Base-by-base conservation (phyloP, 1,140 invertebrate species). In the Heliconius nattereri region DNA sequence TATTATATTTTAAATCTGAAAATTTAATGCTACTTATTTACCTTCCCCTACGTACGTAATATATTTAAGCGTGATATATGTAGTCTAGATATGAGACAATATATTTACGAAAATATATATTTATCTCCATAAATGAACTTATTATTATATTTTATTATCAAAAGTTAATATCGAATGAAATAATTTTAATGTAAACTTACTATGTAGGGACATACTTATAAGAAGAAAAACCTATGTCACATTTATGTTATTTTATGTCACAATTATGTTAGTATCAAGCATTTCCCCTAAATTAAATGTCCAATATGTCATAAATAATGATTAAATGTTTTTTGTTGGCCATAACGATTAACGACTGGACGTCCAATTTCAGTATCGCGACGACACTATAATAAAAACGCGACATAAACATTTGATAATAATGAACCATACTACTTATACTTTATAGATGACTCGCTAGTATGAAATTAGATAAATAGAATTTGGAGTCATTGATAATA, bases 291-390 rank as follows among this genome's bases (percentile, higher is more conserved):
- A 83, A 85, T 87, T 80, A 85, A 86, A 85, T 84, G 82, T 81
- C 83, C 78, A 76, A 81, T 81, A 75, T 82, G 84, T 85, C 86
- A 82, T 87, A 87, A 87, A 84, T 87, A 86, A 83, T 86, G 86
- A 87, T 86, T 87, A 85, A 86, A 86, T 85, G 79, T 87, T 87
- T 87, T 86, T 87, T 86, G 84, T 81, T 78, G 83, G 81, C 81
- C 60, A 82, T 84, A 82, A 85, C 81, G 81, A 80, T 84, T 82
- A 84, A 85, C 84, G 78, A 81, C 79, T 81, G 79, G 81, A 83
- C 80, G 84, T 83, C 78, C 85, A 85, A 85, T 87, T 85, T 85
- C 81, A 83, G 77, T 89, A 87, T 87, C 77, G 81, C 82, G 80
- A 84, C 84, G 82, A 85, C 85, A 85, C 82, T 84, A 87, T 86